Conservation (phyloP, 2,888 invertebrate genomes). For the Megalurothrips usitatus region DNA sequence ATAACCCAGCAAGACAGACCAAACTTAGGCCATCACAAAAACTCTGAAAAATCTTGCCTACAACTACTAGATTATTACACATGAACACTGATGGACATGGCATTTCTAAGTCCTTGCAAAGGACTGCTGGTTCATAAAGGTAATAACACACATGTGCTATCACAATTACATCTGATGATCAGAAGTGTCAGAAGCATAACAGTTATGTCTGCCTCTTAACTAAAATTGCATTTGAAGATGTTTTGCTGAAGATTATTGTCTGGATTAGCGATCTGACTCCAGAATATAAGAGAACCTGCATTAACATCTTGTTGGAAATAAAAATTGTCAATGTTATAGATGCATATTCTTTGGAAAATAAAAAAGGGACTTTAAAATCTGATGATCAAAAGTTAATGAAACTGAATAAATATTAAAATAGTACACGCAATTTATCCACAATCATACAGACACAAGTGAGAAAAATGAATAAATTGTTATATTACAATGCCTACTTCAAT, state of each 20-base stretch:
- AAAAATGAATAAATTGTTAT: constrained; percentile 26
- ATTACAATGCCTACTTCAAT: constrained; percentile 24
- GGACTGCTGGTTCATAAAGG: too few species aligned
- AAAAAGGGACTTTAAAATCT: not conserved
- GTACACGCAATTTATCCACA: not conserved
- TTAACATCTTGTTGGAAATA: not conserved
- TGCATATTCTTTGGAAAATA: not conserved
- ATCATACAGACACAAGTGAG: constrained; percentile 3
- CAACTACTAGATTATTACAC: not conserved
- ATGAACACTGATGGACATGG: not conserved
- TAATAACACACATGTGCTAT: too few species aligned
- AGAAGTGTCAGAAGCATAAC: not conserved
- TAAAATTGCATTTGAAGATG: not conserved
- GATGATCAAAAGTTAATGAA: not conserved
- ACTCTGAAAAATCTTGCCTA: not conserved
- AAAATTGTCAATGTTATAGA: too few species aligned
- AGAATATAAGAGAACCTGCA: not conserved
- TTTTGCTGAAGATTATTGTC: constrained; percentile 2
- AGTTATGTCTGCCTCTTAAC: not conserved
- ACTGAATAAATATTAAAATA: constrained; percentile 17
- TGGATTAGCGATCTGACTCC: not conserved
- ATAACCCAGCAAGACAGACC: constrained; percentile 10
- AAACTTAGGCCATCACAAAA: constrained; percentile 7
- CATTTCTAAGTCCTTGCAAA: not conserved
- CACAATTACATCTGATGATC: too few species aligned